Conservation (phyloP, 2,888 invertebrate species). For the Zootermopsis nevadensis region DNA sequence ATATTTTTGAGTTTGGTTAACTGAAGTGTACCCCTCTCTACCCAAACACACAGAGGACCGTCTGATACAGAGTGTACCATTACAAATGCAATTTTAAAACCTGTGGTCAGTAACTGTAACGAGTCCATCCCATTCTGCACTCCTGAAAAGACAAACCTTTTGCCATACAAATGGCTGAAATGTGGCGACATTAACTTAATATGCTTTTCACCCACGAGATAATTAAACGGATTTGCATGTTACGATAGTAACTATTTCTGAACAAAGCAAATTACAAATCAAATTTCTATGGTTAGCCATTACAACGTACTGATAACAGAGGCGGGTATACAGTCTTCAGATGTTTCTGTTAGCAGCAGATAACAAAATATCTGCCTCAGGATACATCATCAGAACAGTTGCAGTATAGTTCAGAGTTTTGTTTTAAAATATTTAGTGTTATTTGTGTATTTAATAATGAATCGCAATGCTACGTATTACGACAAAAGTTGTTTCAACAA, state of each 20-base stretch:
- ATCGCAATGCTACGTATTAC: too few species aligned
- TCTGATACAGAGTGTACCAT: slow-evolving; percentile 9
- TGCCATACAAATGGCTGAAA: background rate
- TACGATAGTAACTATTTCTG: slow-evolving; percentile 20
- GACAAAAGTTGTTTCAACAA: too few species aligned
- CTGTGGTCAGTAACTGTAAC: slow-evolving; percentile 28
- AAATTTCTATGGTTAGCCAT: slow-evolving; percentile 11
- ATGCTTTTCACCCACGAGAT: slow-evolving; percentile 34
- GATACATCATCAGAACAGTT: background rate
- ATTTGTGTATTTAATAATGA: background rate
- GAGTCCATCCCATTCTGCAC: background rate
- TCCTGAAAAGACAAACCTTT: background rate
- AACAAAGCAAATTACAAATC: slow-evolving; percentile 34
- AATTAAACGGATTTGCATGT: slow-evolving; percentile 41
- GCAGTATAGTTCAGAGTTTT: background rate
- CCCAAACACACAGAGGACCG: background rate
- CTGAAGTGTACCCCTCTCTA: background rate
- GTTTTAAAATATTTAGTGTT: background rate
- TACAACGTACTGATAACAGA: background rate
- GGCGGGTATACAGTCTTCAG: background rate
- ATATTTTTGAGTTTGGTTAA: background rate
- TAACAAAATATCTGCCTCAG: background rate
- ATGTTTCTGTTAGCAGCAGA: background rate
- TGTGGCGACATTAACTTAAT: slow-evolving; percentile 29
- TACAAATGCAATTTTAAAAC: slow-evolving; percentile 33